Evolutionary conservation across 2,113 vertebrate genomes (phyloP).

Genomic region (Sylvia atricapilla): DNA sequence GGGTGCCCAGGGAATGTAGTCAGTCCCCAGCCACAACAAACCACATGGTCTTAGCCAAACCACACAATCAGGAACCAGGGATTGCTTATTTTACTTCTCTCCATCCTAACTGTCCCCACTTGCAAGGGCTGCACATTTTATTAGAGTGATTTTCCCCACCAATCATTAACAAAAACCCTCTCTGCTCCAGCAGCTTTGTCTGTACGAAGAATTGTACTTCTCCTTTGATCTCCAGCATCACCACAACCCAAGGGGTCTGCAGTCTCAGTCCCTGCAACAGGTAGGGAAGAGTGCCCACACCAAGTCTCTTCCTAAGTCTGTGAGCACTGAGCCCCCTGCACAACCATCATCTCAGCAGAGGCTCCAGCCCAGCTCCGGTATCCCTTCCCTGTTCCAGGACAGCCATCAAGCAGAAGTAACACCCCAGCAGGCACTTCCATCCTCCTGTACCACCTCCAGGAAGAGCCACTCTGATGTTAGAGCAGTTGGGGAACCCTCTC

Average conservation of each 20-base stretch:
- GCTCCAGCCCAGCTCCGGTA: not conserved
- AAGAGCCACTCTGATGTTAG: not conserved
- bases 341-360: not conserved
- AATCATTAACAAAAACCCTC: not conserved
- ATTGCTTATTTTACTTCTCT: not conserved
- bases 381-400: not conserved
- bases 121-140: not conserved
- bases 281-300: not conserved
- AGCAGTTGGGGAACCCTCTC: not conserved
- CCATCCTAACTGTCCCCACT: fast-evolving
- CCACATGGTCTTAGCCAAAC: not conserved
- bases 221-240: not conserved
- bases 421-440: not conserved
- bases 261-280: not conserved
- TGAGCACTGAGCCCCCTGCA: not conserved
- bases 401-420: not conserved
- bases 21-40: not conserved
- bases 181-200: not conserved
- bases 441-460: not conserved
- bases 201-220: not conserved
- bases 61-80: not conserved
- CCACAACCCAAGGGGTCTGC: not conserved
- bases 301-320: not conserved
- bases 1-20: not conserved
- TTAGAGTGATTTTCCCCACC: not conserved